phyloP scores from a whole-genome alignment of 2,113 vertebrate genomes.

The Bos javanicus region DNA sequence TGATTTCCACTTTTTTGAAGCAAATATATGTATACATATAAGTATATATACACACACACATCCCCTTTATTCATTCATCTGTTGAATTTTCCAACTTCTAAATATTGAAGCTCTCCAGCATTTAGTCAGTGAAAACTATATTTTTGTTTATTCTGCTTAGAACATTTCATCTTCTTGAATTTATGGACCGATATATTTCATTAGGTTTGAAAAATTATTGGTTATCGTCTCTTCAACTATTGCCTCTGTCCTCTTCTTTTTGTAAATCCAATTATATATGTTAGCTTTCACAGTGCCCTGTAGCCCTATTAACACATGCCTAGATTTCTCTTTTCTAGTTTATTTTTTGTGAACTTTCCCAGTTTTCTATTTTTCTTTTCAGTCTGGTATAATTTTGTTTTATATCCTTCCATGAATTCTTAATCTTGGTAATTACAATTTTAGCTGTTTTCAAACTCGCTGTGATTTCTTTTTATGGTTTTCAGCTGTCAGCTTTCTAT shows the following conservation, averaged over 20 bases:
- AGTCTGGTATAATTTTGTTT: neutral
- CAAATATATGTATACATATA: neutral
- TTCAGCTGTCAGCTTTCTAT: neutral
- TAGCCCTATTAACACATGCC: neutral
- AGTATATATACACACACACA: neutral
- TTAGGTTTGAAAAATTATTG: neutral
- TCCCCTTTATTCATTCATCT: neutral
- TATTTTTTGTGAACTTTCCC: neutral
- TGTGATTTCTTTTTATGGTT: neutral
- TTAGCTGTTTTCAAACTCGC: neutral
- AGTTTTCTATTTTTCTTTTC: neutral
- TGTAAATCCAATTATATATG: neutral
- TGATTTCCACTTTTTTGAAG: neutral
- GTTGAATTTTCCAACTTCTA: neutral
- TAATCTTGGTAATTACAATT: constrained; percentile 9
- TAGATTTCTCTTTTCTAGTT: neutral
- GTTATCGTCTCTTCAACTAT: neutral
- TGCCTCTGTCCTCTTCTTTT: neutral
- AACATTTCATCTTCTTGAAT: neutral
- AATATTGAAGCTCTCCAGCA: neutral
- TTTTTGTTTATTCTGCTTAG: neutral
- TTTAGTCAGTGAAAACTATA: neutral
- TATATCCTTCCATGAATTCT: neutral
- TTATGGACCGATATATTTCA: neutral
- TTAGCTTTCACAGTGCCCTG: neutral